Evolutionary conservation across 1,140 invertebrate genomes (phyloP).

Genomic region (Drosophila pallidifrons): DNA sequence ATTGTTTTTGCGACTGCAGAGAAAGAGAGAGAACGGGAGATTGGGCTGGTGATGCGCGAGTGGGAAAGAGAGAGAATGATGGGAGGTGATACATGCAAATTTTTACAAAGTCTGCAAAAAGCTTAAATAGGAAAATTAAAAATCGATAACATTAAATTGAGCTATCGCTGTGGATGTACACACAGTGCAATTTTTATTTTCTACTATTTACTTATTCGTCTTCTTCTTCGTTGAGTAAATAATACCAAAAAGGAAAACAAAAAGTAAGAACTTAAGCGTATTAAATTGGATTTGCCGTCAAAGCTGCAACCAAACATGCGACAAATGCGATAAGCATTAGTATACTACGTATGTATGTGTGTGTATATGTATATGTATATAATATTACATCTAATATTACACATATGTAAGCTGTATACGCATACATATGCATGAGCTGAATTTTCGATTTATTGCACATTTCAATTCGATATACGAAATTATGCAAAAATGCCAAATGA

Average conservation of each 20-base stretch:
- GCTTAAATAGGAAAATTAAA: conserved; percentile 75
- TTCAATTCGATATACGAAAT: conserved; percentile 22
- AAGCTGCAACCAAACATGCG: conserved; percentile 76
- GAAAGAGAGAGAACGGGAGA: not conserved
- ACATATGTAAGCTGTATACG: conserved; percentile 4
- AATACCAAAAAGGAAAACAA: conserved; percentile 56
- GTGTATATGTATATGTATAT: conserved; percentile 13
- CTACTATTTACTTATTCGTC: conserved; percentile 14
- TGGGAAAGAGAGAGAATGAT: not conserved
- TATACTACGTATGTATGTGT: conserved; percentile 9
- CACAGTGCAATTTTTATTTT: conserved; percentile 25
- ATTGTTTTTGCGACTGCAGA: conserved; percentile 20
- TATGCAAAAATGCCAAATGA: conserved; percentile 21
- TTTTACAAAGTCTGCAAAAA: conserved; percentile 63
- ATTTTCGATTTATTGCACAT: conserved; percentile 19
- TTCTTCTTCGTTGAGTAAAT: conserved; percentile 29
- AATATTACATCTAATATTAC: conserved; percentile 30
- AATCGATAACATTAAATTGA: conserved; percentile 80
- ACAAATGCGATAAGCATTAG: conserved; percentile 64
- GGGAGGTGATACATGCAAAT: conserved; percentile 53
- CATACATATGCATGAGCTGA: conserved; percentile 34
- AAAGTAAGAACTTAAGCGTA: conserved; percentile 82
- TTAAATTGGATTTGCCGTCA: conserved; percentile 80
- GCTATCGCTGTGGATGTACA: conserved; percentile 23
- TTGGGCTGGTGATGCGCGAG: not conserved